Evolutionary conservation across 2,113 vertebrate genomes (phyloP).

Genomic region (Bos taurus): DNA sequence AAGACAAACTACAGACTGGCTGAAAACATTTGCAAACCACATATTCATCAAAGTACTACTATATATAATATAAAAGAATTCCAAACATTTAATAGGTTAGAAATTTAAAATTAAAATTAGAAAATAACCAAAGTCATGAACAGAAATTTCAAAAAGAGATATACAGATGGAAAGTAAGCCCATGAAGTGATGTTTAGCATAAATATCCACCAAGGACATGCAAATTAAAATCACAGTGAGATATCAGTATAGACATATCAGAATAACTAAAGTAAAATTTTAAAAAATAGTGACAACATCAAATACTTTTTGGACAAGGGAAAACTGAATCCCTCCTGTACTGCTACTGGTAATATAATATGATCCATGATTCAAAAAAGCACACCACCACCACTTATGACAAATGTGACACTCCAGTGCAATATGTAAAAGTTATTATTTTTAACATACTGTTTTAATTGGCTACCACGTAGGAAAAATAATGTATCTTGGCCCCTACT

Average conservation of each 20-base stretch:
- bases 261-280: not conserved
- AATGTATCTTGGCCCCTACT: not conserved
- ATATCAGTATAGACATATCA: not conserved
- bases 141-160: not conserved
- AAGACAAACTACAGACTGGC: not conserved
- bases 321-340: not conserved
- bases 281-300: not conserved
- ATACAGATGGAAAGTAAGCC: not conserved
- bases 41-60: not conserved
- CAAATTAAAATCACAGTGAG: not conserved
- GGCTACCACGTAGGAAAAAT: not conserved
- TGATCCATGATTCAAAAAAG: not conserved
- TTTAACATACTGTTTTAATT: not conserved
- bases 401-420: not conserved
- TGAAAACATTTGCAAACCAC: not conserved
- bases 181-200: not conserved
- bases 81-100: not conserved
- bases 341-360: not conserved
- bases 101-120: not conserved
- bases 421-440: not conserved
- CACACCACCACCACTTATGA: not conserved
- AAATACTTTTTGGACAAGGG: not conserved
- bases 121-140: not conserved
- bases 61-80: not conserved
- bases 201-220: not conserved